These are phyloP conservation scores for Reticulitermes speratus DNA, from an alignment of 1,140 invertebrate species.

Conservation along the genomic window DNA sequence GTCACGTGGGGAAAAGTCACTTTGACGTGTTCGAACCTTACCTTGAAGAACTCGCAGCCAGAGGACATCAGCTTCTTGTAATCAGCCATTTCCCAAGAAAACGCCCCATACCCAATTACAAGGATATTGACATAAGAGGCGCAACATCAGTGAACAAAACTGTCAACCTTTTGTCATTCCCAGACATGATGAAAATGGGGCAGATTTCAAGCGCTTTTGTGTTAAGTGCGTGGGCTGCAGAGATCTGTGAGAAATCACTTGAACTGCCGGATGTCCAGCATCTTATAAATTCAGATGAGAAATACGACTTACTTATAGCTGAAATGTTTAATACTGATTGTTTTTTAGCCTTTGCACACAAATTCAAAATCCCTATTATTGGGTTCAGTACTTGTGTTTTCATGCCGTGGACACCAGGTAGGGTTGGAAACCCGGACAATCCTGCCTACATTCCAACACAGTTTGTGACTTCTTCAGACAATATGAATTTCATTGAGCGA, in stretches of 20 bases:
- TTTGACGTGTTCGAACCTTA: conserved; percentile 28
- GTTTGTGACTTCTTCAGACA: conserved; percentile 54
- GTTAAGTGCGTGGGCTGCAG: neutral
- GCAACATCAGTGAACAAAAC: too few species aligned
- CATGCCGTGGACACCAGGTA: conserved; percentile 42
- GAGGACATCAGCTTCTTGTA: conserved; percentile 38
- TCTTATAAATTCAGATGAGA: conserved; percentile 22
- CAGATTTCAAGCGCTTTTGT: too few species aligned
- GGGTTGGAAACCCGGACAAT: conserved; percentile 56
- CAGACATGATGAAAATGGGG: too few species aligned
- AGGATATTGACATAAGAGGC: conserved; percentile 13
- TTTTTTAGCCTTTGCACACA: conserved; percentile 46
- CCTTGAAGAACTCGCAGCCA: conserved; percentile 36
- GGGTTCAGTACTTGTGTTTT: conserved; percentile 54
- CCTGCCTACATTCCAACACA: conserved; percentile 57
- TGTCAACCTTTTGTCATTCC: too few species aligned
- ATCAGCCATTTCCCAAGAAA: conserved; percentile 32
- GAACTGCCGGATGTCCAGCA: conserved; percentile 1
- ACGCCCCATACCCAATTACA: conserved; percentile 34
- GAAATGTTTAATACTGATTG: conserved; percentile 38
- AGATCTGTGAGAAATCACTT: neutral
- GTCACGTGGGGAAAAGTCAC: too few species aligned
- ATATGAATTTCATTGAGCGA: conserved; percentile 53
- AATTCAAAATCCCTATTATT: conserved; percentile 62
- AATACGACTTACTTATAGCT: conserved; percentile 38